Base-by-base conservation (phyloP, 2,113 vertebrate genomes). In the Polyodon spathula region DNA sequence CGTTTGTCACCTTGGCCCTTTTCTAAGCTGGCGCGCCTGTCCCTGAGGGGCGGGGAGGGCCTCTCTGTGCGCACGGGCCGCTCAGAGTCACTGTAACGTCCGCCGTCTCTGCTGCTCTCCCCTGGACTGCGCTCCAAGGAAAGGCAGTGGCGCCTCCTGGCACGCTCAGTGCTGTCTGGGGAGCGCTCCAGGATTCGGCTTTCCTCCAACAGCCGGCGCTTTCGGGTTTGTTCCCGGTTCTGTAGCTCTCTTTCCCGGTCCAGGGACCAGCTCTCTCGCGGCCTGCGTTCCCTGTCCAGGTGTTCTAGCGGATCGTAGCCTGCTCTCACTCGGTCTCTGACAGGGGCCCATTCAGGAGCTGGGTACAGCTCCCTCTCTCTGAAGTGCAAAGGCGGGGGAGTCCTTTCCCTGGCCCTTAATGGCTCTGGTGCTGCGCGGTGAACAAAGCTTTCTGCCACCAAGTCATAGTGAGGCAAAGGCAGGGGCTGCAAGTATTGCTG, bases 401-500 rank as follows among this genome's bases (percentile, higher is more conserved):
- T 95, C 77, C 96, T 84, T 72, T 99, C 95, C 66, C 94, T 82
- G 58, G 92, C 88, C 73, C 93, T 84, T 63, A 93, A 84, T 0
- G 94, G 81, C 61, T 94, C 91, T 56, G 95, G 90, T 0, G 89
- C 87, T 6, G 91, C 90, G 4, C 95, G 87, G 76, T 96, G 94
- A 66, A 92, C 92, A 75, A 97, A 97, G 4, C 92, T 85, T 76
- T 99, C 96, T 0, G 93, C 90, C 75, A 98, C 90, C 0, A 97
- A 82, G 73, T 99, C 96, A 14, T 96, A 97, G 56, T 94, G 93
- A 0, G 90, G 89, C 59, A 97, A 84, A 0, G 94, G 93, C 52
- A 97, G 82, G 3, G 94, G 91, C 74, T 96, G 95, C 66, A 98
- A 74, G 72, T 94, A 97, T 63, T 92, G 92, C 76, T 97, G 94